phyloP scores from a whole-genome alignment of 2,113 vertebrate genomes.

The Petrocephalus microphthalmus region DNA sequence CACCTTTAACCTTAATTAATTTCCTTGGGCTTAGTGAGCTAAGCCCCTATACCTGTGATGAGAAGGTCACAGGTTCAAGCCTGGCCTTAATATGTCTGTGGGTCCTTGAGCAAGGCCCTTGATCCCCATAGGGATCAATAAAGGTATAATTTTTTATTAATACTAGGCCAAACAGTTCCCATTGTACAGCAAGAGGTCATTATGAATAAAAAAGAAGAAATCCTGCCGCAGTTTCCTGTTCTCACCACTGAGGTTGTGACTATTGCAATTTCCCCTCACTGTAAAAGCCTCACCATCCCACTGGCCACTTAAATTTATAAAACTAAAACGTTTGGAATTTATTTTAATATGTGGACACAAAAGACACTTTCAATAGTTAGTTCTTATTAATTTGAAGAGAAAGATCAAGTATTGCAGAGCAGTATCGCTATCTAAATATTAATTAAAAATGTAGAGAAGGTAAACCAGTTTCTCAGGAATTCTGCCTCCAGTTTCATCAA shows the following conservation, averaged over 20 bases:
- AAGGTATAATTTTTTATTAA: no score
- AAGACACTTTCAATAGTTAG: background rate
- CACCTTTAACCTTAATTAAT: constrained; percentile 34
- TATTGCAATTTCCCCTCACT: constrained; percentile 31
- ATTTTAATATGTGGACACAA: background rate
- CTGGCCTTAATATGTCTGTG: no score
- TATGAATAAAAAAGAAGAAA: constrained; percentile 16
- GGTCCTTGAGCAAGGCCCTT: no score
- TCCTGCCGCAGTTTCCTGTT: constrained; percentile 23
- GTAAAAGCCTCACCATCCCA: constrained; percentile 18
- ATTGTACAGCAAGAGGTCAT: constrained; percentile 19
- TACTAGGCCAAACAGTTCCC: constrained; percentile 28
- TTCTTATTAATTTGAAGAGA: background rate
- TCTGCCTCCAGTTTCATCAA: background rate
- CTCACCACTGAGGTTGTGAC: constrained; percentile 27
- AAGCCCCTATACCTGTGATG: no score
- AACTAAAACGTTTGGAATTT: background rate
- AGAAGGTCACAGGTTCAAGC: no score
- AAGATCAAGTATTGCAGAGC: background rate
- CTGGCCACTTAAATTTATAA: constrained; percentile 20
- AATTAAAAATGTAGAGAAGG: background rate
- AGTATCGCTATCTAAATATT: background rate
- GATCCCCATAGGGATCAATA: no score
- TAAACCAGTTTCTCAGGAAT: background rate
- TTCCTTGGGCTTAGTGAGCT: background rate